A percentile compares a stretch with the other conserved stretches of the same genome.
These are phyloP conservation scores for Muraenolepis orangiensis DNA, from an alignment of 2,797 vertebrate genomes.

Conservation along the genomic window DNA sequence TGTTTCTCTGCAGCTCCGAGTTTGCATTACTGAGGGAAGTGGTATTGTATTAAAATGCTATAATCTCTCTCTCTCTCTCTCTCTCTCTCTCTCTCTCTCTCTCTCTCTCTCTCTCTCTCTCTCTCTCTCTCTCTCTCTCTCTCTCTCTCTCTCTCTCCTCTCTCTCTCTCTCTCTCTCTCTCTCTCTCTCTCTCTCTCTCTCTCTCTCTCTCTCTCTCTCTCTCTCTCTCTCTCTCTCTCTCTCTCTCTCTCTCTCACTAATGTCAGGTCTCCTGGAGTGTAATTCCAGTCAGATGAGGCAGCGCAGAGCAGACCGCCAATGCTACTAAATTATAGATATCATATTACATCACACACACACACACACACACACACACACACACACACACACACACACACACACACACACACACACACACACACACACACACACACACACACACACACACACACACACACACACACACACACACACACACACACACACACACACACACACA, in stretches of 20 bases:
- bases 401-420: slow-evolving; percentile 5
- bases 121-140: neutral
- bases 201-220: slow-evolving; percentile 10
- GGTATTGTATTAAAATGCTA: no score
- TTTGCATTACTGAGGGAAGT: neutral
- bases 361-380: slow-evolving; percentile 22
- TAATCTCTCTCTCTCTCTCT: no score
- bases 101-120: slow-evolving; percentile 10
- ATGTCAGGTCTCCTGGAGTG: slow-evolving; percentile 45
- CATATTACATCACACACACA: slow-evolving; percentile 54
- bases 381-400: slow-evolving; percentile 4
- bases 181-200: neutral
- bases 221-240: neutral
- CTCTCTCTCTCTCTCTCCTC: slow-evolving; percentile 32
- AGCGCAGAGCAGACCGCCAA: slow-evolving; percentile 45
- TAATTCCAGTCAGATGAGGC: slow-evolving; percentile 51
- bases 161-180: neutral
- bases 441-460: neutral
- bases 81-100: neutral
- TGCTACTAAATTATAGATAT: slow-evolving; percentile 68
- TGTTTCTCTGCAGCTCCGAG: neutral
- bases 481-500: no score
- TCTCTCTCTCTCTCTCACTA: slow-evolving; percentile 32
- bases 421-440: slow-evolving; percentile 30
- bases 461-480: neutral